Evolutionary conservation across 1,140 invertebrate species (phyloP), one percentile per base, ranked within the genome.

Genomic region (Tigriopus japonicus): DNA sequence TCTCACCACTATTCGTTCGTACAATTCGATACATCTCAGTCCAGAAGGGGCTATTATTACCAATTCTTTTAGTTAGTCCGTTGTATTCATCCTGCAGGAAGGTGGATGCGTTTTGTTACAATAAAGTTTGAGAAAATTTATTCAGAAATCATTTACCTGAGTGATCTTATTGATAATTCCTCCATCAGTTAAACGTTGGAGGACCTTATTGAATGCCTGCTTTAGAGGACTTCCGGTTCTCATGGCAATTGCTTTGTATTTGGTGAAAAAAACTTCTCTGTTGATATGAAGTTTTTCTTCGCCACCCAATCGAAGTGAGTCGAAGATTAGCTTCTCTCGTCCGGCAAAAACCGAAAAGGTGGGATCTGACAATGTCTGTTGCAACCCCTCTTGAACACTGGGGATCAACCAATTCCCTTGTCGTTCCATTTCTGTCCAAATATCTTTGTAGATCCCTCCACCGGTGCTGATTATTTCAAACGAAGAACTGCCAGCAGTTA

Each of bases 401-500:
- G 21, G n/a, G 21, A 54, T 21, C 6, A n/a, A 15, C 21, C 35
- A 54, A 13, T 23, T 21, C 52, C 35, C 52, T n/a, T 54, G 52
- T n/a, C 6, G 21, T 28, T 54, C 19, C 52, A 54, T 54, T 54
- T 54, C 35, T 14, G 5, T 28, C 52, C 52, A 54, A 23, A 54
- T 6, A 23, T 54, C 21, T 1, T 28, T 28, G 24, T 54, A 54
- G 21, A 54, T 28, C 17, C 52, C 52, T 6, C 52, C 52, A 28
- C 52, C 52, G 21, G 52, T 54, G 52, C 52, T 54, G 21, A 54
- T 54, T 6, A 54, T 54, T 54, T 28, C 52, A 54, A 23, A 54
- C 19, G 19, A 23, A 13, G 52, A 54, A 13, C 52, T 54, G 21
- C 52, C 52, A 15, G n/a, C 24, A 10, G 35, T 28, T 5, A 54